Evolutionary conservation across 2,113 vertebrate species (phyloP).

Genomic region (Vireo altiloquus): DNA sequence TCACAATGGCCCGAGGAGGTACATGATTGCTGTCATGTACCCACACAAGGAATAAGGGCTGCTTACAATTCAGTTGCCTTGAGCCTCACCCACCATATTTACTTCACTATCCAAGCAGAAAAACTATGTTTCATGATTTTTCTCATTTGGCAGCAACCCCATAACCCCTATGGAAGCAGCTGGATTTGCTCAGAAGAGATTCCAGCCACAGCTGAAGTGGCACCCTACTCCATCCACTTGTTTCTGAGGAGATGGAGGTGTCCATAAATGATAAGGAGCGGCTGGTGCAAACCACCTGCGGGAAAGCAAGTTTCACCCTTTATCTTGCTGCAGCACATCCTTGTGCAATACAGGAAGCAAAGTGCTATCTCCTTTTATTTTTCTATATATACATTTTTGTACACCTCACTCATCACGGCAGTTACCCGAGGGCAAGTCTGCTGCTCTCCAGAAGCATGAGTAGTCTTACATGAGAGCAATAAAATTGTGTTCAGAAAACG

Average conservation of each 20-base stretch:
- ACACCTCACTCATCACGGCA: neutral
- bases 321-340: neutral
- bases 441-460: neutral
- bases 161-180: neutral
- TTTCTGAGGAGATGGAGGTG: neutral
- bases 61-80: neutral
- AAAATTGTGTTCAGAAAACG: neutral
- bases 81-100: neutral
- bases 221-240: neutral
- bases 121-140: neutral
- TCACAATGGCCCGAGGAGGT: fast-evolving
- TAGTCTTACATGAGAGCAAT: neutral
- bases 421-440: neutral
- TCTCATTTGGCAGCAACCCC: neutral
- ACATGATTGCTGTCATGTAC: fast-evolving
- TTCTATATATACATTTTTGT: too few relatives aligned
- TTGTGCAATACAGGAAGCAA: neutral
- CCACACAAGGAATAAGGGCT: neutral
- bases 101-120: neutral
- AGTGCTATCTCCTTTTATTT: neutral
- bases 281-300: neutral
- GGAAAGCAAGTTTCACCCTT: fast-evolving
- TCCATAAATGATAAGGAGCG: neutral
- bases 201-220: neutral
- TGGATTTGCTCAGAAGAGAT: neutral